Conservation (phyloP, 2,113 vertebrate genomes). For the Hystrix cristata region DNA sequence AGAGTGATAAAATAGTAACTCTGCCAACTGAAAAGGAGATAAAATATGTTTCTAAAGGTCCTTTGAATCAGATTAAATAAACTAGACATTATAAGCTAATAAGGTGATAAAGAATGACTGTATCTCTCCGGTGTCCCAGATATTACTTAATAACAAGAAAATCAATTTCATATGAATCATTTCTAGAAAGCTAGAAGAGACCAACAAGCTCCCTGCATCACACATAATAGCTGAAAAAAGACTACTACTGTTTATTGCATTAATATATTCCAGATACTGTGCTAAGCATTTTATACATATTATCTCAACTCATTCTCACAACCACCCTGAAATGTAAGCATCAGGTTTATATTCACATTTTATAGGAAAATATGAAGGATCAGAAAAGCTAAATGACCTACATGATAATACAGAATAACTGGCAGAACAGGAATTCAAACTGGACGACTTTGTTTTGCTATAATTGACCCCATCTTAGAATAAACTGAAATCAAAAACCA, state of each 20-base stretch:
- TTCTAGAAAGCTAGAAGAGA: background rate
- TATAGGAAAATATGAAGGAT: conserved; percentile 47
- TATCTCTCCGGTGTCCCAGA: background rate
- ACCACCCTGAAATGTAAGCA: background rate
- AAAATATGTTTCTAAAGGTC: conserved; percentile 5
- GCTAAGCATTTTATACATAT: background rate
- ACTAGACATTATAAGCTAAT: background rate
- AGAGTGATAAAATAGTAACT: conserved; percentile 15
- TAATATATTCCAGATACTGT: background rate
- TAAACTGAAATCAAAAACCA: conserved; percentile 3
- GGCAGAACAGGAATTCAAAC: conserved; percentile 8
- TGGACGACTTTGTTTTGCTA: background rate
- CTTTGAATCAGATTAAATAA: background rate
- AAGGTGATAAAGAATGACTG: conserved; percentile 29
- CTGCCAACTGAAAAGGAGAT: background rate
- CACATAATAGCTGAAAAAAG: background rate
- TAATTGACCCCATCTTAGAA: background rate
- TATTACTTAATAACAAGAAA: background rate
- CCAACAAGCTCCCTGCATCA: background rate
- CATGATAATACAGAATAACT: background rate
- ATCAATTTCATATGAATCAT: conserved; percentile 1
- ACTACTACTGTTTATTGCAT: background rate
- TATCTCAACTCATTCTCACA: conserved; percentile 4
- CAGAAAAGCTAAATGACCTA: conserved; percentile 29
- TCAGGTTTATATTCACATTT: background rate